A percentile compares a stretch with the other conserved stretches of the same genome.
phyloP scores from a whole-genome alignment of 1,140 invertebrate genomes.

The Lanistes nyassanus region DNA sequence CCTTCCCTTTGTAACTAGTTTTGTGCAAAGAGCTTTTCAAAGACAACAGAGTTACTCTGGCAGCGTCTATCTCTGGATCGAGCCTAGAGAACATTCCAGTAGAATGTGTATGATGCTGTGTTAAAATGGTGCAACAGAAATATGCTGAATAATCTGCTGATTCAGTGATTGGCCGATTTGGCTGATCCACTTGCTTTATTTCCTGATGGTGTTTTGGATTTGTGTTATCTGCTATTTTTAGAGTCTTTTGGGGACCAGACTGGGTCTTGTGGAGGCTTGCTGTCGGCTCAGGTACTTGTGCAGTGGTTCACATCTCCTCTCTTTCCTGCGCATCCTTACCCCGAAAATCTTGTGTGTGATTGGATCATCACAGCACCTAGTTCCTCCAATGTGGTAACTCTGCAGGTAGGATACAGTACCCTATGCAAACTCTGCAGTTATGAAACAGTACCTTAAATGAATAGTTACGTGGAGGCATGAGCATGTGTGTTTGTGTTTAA shows the following conservation, averaged over 20 bases:
- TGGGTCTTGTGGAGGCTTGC: conserved; percentile 33
- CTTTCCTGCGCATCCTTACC: conserved; percentile 32
- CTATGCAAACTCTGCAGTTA: background rate
- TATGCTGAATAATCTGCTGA: no score
- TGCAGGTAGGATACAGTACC: conserved; percentile 34
- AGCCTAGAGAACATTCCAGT: no score
- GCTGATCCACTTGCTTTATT: background rate
- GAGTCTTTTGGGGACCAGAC: conserved; percentile 20
- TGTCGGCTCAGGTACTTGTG: conserved; percentile 22
- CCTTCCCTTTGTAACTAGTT: no score
- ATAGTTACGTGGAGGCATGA: background rate
- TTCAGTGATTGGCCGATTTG: no score
- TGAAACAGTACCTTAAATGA: background rate
- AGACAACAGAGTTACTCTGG: no score
- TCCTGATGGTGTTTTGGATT: background rate
- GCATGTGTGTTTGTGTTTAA: background rate
- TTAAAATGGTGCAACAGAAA: no score
- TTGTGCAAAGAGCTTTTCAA: no score
- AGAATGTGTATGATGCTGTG: no score
- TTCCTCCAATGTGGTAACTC: conserved; percentile 30
- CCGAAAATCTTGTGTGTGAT: conserved; percentile 41
- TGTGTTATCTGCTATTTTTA: no score
- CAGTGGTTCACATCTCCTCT: conserved; percentile 41
- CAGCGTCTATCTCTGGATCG: no score
- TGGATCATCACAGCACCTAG: conserved; percentile 35